Percentiles rank a stretch among this genome's conserved stretches.
Conservation (phyloP, 2,797 vertebrate species). For the Eremophila alpestris region DNA sequence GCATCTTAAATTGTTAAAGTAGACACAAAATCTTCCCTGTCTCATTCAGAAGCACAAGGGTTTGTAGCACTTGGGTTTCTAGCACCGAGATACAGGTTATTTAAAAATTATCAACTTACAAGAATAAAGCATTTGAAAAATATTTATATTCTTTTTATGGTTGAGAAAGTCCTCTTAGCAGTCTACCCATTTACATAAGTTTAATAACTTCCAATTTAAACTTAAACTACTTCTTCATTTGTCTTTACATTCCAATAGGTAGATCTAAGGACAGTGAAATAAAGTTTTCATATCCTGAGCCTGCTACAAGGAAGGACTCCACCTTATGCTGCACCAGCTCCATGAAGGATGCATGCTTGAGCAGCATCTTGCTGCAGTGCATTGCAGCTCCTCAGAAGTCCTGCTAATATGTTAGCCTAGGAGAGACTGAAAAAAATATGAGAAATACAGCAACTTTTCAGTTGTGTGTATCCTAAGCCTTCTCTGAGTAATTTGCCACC, state of each 20-base stretch:
- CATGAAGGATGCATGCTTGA: background rate
- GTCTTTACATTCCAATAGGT: background rate
- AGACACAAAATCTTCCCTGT: conserved; percentile 7
- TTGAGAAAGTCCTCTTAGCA: background rate
- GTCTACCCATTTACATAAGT: background rate
- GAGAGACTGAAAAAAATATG: background rate
- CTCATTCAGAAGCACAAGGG: background rate
- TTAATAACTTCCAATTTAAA: background rate
- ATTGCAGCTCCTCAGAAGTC: background rate
- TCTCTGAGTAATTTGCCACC: background rate
- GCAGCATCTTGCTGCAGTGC: background rate
- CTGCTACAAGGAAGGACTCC: background rate
- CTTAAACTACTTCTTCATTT: background rate
- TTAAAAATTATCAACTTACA: background rate
- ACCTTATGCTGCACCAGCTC: background rate
- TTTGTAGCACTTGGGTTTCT: background rate
- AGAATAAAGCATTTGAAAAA: background rate
- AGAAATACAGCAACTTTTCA: background rate
- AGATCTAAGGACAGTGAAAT: background rate
- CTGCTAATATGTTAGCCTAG: background rate
- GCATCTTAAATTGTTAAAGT: conserved; percentile 19
- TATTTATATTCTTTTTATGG: background rate
- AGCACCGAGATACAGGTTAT: background rate
- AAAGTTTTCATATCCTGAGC: background rate
- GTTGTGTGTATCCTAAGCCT: background rate